Conservation (phyloP, 2,113 vertebrate genomes). For the Rissa tridactyla region DNA sequence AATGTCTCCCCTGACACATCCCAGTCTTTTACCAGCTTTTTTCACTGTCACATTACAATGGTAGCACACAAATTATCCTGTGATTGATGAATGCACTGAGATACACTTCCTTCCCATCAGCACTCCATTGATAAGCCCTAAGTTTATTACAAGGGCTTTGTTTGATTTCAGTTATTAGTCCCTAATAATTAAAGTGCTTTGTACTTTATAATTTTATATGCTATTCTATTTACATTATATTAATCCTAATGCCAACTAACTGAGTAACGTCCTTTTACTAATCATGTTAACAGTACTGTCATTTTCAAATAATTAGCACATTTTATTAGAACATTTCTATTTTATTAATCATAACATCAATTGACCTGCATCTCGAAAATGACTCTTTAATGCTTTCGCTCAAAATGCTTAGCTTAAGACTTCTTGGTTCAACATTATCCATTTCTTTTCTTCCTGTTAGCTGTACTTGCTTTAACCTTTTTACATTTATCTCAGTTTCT, state of each 20-base stretch:
- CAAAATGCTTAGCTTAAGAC: background rate
- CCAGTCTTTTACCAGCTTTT: slow-evolving; percentile 9
- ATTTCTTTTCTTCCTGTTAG: background rate
- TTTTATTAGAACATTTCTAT: background rate
- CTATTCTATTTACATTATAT: background rate
- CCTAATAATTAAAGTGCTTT: background rate
- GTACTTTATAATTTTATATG: background rate
- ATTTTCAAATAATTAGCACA: background rate
- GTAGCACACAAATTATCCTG: slow-evolving; percentile 29
- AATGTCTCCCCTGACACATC: slow-evolving; percentile 22
- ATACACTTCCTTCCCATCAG: slow-evolving; percentile 25
- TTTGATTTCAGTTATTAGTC: background rate
- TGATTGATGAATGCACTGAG: slow-evolving; percentile 34
- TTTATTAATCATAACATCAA: background rate
- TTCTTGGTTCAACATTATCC: background rate
- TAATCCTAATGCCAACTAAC: background rate
- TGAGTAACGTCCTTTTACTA: background rate
- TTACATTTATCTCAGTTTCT: background rate
- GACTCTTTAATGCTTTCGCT: background rate
- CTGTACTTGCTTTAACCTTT: background rate
- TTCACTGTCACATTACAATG: slow-evolving; percentile 12
- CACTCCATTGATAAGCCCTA: background rate
- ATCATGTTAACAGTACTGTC: background rate
- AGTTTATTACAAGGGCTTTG: background rate
- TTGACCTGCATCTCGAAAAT: background rate